phyloP scores from a whole-genome alignment of 2,797 vertebrate species.

The Distichodus sexfasciatus region DNA sequence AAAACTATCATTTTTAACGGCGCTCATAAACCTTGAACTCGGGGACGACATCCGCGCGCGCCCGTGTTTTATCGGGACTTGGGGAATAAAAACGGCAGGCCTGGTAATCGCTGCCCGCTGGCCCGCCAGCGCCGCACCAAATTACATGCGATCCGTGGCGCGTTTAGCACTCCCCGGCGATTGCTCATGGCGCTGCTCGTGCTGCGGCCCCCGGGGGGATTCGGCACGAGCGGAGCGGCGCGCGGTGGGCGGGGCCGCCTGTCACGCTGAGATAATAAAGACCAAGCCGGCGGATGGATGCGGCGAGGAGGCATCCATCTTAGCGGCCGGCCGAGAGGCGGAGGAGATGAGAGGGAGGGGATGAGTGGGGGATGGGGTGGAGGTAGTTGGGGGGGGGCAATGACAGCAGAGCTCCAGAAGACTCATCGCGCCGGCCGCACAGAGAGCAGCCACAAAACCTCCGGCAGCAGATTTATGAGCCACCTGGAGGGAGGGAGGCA shows the following conservation, averaged over 20 bases:
- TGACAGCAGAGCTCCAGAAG: slow-evolving; percentile 31
- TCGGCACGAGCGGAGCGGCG: slow-evolving; percentile 62
- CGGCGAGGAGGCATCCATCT: slow-evolving; percentile 76
- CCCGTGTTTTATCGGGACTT: slow-evolving; percentile 32
- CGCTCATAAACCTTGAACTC: slow-evolving; percentile 29
- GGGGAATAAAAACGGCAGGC: slow-evolving; percentile 19
- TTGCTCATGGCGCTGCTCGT: no score
- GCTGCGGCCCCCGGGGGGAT: slow-evolving; percentile 75
- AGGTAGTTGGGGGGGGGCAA: slow-evolving; percentile 63
- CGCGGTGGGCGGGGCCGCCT: slow-evolving; percentile 71
- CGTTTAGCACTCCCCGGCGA: slow-evolving; percentile 76
- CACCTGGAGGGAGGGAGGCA: slow-evolving; percentile 40
- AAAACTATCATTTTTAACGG: slow-evolving; percentile 28
- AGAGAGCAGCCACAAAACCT: slow-evolving; percentile 39
- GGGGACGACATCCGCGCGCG: slow-evolving; percentile 13
- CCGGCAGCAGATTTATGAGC: slow-evolving; percentile 32
- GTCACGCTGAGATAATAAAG: slow-evolving; percentile 83
- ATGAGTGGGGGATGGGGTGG: slow-evolving; percentile 66
- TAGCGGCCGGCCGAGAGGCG: no score
- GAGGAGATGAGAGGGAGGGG: slow-evolving; percentile 71
- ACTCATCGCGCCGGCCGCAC: slow-evolving; percentile 54
- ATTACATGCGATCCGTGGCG: slow-evolving; percentile 71
- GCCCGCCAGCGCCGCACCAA: slow-evolving; percentile 51
- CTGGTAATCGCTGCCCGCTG: slow-evolving; percentile 54
- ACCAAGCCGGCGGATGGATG: slow-evolving; percentile 72